Evolutionary conservation across 2,113 vertebrate species (phyloP), one percentile per base, ranked within the genome.

Genomic region (Nibea albiflora): DNA sequence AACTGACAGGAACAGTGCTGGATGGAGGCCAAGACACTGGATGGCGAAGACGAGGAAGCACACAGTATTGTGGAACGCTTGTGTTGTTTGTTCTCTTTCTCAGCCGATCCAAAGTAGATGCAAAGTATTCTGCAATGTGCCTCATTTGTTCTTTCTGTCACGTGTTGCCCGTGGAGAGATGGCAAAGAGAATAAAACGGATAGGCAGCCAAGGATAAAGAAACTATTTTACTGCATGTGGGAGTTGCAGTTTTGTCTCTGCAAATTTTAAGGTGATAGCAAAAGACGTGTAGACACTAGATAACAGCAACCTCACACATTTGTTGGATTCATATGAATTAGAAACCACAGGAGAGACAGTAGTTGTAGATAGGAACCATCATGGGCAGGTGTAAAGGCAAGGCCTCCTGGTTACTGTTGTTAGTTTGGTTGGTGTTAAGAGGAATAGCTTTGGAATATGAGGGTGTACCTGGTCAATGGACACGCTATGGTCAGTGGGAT

Each of bases 391-490:
- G 85, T 82, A 63, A 79, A 46, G 74, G 76, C 56, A 79, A 85
- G 76, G 64, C 78, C 28, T 84, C 66, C 42, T 78, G 49, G 81
- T 76, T 91, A 39, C 88, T 92, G 56, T 56, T 91, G 28, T 89
- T 96, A 50, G 90, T 92, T 4, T 87, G 90, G 17, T 85, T 94
- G 56, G 80, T 92, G 78, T 84, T 94, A 14, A 78, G 80, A n/a
- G 84, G 89, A 60, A 61, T 87, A 4, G 95, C 95, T 4, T 91
- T 99, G 88, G 97, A 98, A 82, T 99, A 98, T 3, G 96, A 96
- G 26, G 98, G 98, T 0, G 93, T 96, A 53, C 96, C 97, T 0
- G 98, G 97, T 62, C 97, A 98, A 88, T 98, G 98, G 98, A 97
- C 97, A 0, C 96, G 98, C 20, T 98, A 98, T 1, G 96, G 94